A percentile compares a stretch with the other conserved stretches of the same genome.
Evolutionary conservation across 2,113 vertebrate species (phyloP).

Genomic region (Nothoprocta perdicaria): DNA sequence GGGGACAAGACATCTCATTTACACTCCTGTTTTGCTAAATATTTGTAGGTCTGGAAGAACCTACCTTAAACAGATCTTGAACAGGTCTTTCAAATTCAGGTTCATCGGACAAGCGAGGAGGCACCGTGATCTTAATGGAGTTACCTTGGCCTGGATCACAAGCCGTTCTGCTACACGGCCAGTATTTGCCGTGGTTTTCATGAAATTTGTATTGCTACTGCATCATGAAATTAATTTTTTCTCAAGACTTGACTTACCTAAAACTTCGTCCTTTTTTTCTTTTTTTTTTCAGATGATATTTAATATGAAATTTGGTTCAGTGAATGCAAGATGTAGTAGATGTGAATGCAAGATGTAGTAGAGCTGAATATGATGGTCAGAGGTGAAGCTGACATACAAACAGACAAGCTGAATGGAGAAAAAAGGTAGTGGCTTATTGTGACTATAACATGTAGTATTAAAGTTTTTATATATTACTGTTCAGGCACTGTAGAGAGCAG

Average conservation of each 20-base stretch:
- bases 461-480: background rate
- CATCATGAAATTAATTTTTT: too few relatives aligned
- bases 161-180: background rate
- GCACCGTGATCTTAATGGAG: background rate
- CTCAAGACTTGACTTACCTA: background rate
- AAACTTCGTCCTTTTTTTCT: too few relatives aligned
- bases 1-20: background rate
- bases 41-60: background rate
- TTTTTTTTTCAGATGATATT: too few relatives aligned
- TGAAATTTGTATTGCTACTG: background rate
- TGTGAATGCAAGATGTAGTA: background rate
- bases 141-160: background rate
- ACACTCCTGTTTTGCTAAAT: background rate
- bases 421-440: background rate
- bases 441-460: background rate
- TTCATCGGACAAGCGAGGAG: background rate
- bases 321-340: background rate
- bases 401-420: background rate
- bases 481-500: background rate
- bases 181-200: background rate
- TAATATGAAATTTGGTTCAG: background rate
- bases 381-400: background rate
- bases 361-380: background rate
- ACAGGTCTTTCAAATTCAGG: background rate
- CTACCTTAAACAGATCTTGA: accelerated